phyloP scores from a whole-genome alignment of 2,113 vertebrate species.

The Panthera leo region DNA sequence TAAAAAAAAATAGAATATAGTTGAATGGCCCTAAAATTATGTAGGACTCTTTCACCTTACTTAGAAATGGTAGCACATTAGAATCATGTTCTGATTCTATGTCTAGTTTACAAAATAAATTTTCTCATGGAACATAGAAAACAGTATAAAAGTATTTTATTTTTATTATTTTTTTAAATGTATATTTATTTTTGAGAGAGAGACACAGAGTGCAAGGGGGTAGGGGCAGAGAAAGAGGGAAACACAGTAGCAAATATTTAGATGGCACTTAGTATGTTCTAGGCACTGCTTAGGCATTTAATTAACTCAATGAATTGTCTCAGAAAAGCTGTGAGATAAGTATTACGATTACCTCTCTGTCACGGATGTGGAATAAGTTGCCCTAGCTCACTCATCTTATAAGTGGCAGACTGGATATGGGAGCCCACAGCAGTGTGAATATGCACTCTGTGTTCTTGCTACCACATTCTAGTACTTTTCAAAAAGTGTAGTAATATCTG shows the following conservation, averaged over 20 bases:
- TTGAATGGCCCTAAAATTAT: not conserved
- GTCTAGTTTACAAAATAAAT: too few relatives aligned
- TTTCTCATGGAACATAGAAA: too few relatives aligned
- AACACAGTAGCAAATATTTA: not conserved
- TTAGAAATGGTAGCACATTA: not conserved
- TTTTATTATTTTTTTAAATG: too few relatives aligned
- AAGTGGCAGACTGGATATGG: too few relatives aligned
- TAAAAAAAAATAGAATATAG: not conserved
- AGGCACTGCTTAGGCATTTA: not conserved
- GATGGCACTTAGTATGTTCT: not conserved
- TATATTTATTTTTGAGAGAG: too few relatives aligned
- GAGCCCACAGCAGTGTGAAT: not conserved
- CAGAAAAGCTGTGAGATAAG: not conserved
- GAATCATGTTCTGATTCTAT: not conserved
- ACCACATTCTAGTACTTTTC: not conserved
- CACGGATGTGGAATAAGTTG: not conserved
- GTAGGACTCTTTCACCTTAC: not conserved
- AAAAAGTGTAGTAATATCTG: not conserved
- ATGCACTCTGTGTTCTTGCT: not conserved
- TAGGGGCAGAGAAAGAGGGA: too few relatives aligned
- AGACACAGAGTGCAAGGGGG: too few relatives aligned
- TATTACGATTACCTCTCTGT: not conserved
- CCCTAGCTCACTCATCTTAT: not conserved
- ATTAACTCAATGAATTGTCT: not conserved
- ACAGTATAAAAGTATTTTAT: too few relatives aligned